These are phyloP conservation scores for Psilanteris sp. DNA, from an alignment of 1,140 invertebrate species.

Conservation along the genomic window DNA sequence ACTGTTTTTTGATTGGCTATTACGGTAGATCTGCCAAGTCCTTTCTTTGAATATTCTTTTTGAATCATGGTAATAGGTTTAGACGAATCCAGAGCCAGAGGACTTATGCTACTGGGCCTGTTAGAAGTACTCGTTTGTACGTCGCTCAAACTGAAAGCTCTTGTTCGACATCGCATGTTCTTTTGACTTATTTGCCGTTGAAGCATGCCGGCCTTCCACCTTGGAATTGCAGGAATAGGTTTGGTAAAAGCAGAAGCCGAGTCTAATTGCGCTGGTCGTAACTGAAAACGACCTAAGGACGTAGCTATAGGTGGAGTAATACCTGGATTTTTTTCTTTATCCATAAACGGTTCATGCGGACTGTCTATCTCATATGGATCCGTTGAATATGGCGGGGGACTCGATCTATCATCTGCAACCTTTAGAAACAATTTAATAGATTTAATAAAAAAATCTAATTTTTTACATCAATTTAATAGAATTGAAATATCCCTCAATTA, in stretches of 20 bases:
- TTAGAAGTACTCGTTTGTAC: constrained; percentile 67
- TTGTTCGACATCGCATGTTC: constrained; percentile 68
- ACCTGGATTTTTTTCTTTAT: constrained; percentile 69
- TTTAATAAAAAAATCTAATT: too few species aligned
- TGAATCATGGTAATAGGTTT: constrained; percentile 60
- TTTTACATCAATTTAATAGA: too few species aligned
- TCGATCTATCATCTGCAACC: constrained; percentile 39
- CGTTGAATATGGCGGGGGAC: constrained; percentile 63
- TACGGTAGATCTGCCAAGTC: constrained; percentile 9
- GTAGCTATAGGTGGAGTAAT: constrained; percentile 67
- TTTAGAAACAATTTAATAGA: constrained; percentile 5
- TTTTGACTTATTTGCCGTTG: constrained; percentile 74
- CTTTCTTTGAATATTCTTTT: constrained; percentile 48
- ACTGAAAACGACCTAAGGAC: constrained; percentile 66
- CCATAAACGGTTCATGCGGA: constrained; percentile 70
- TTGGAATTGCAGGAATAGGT: constrained; percentile 61
- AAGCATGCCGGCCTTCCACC: constrained; percentile 75
- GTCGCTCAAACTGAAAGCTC: constrained; percentile 76
- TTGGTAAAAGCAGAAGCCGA: constrained; percentile 37
- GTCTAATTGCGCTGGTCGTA: constrained; percentile 67
- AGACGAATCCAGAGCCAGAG: constrained; percentile 66
- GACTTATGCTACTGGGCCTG: constrained; percentile 61
- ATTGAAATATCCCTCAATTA: too few species aligned
- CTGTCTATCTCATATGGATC: constrained; percentile 68
- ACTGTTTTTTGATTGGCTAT: constrained; percentile 68